Evolutionary conservation across 2,888 invertebrate species (phyloP), one percentile per base, ranked within the genome.

Genomic region (Pogonocherus hispidulus): DNA sequence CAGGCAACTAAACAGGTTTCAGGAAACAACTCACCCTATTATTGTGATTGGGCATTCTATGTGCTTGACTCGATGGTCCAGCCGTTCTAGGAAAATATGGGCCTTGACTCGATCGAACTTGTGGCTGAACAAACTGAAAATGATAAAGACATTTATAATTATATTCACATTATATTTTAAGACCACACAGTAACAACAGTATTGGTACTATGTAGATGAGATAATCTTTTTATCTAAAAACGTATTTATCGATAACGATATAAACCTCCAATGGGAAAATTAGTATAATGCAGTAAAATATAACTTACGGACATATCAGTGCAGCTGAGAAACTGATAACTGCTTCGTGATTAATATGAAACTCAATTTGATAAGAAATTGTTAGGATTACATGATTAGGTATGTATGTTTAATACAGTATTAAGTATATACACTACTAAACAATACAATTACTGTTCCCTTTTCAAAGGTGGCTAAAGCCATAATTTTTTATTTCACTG

Each of bases 1-100:
- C n/a, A n/a, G n/a, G n/a, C n/a, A n/a, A n/a, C n/a, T n/a, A 3
- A 20, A 6, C 2, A 46, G 46, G 2, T 37, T 37, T 27, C 27
- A 27, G 8, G 27, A 27, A 27, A 27, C 8, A 27, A 75, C 80
- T 80, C 76, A 84, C 84, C 71, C 80, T 70, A 51, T 78, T 80
- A 67, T 82, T 82, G 66, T 83, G 82, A 64, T 78, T 83, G 22
- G 81, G 72, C 84, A 84, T 84, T 70, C 84, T 84, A 32, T 76
- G 76, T 32, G 77, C 69, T 78, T 82, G 84, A 71, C 59, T 82
- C 54, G 80, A 77, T 47, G 81, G 82, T 20, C 67, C 72, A 16
- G 67, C 56, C 8, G 67, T 14, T 68, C 70, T 63, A 20, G 63
- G 14, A 60, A 62, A 72, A 46, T 57, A 72, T 1, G 70, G 22